These are phyloP conservation scores for Felis chaus DNA, from an alignment of 2,113 vertebrate genomes.

Conservation along the genomic window DNA sequence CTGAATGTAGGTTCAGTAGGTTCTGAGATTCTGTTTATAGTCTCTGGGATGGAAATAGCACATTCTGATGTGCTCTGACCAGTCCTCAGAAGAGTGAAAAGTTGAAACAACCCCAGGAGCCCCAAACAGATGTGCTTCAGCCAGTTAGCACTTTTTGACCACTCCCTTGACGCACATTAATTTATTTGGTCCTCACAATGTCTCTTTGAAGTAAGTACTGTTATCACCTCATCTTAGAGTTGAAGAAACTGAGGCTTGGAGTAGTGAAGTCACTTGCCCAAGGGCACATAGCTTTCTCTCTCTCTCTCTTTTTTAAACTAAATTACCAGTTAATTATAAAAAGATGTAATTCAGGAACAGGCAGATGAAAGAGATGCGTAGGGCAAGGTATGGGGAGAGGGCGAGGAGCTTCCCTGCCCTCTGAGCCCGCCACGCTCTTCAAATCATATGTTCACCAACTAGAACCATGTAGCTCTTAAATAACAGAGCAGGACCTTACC, in stretches of 20 bases:
- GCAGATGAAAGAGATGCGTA: not conserved
- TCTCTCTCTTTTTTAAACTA: not conserved
- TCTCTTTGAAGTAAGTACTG: conserved; percentile 42
- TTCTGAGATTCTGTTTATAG: not conserved
- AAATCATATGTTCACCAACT: not conserved
- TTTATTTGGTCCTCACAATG: not conserved
- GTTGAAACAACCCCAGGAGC: not conserved
- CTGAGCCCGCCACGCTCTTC: not conserved
- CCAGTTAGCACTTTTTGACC: not conserved
- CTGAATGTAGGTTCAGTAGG: not conserved
- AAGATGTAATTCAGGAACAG: not conserved
- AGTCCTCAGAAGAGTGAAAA: not conserved
- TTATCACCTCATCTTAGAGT: conserved; percentile 22
- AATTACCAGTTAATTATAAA: not conserved
- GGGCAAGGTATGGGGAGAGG: not conserved
- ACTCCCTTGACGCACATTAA: not conserved
- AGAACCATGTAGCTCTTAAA: not conserved
- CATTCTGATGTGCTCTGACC: not conserved
- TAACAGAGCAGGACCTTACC: not conserved
- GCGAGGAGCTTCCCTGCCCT: not conserved
- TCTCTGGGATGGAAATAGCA: not conserved
- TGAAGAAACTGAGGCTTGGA: conserved; percentile 12
- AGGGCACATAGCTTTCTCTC: not conserved
- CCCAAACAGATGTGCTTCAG: not conserved
- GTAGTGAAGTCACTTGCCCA: conserved; percentile 22